Evolutionary conservation across 2,113 vertebrate species (phyloP).

Genomic region (Toxostoma redivivum): DNA sequence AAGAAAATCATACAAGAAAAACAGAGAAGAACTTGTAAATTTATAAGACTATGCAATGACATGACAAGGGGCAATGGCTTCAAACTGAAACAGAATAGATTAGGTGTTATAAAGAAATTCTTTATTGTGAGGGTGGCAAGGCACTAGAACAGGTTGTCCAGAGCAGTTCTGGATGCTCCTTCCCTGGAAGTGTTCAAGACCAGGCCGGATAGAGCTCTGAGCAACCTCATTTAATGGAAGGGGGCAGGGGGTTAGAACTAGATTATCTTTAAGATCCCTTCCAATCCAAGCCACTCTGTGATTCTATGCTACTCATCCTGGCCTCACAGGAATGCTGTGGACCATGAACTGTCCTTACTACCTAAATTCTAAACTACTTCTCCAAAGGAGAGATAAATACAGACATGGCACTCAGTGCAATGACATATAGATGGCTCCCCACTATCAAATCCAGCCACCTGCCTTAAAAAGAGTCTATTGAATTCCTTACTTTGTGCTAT

Average conservation of each 20-base stretch:
- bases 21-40: neutral
- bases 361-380: neutral
- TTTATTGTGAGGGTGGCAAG: neutral
- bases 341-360: neutral
- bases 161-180: neutral
- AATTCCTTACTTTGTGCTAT: neutral
- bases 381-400: neutral
- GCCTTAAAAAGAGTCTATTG: neutral
- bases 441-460: neutral
- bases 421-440: neutral
- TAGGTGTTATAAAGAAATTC: neutral
- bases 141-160: neutral
- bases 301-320: neutral
- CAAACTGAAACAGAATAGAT: neutral
- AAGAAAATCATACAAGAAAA: neutral
- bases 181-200: neutral
- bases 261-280: neutral
- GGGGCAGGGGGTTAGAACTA: neutral
- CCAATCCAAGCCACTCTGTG: neutral
- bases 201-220: neutral
- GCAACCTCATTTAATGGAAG: neutral
- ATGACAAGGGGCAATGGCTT: neutral
- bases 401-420: neutral
- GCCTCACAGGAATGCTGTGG: neutral
- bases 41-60: neutral